Evolutionary conservation across 2,113 vertebrate species (phyloP), one percentile per base, ranked within the genome.

Genomic region (Eptesicus fuscus): DNA sequence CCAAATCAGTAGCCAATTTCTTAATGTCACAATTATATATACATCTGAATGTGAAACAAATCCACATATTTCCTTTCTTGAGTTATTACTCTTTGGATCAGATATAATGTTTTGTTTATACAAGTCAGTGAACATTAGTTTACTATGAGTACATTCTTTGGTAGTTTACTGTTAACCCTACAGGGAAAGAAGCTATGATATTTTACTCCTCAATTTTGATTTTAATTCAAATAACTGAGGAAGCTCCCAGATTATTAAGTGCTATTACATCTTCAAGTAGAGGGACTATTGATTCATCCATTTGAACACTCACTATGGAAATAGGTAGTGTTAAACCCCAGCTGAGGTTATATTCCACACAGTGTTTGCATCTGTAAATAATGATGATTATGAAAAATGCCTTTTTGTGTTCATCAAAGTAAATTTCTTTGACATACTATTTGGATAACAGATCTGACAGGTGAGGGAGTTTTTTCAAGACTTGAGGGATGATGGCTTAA

Each of bases 51-150:
- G 63, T 18, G 87, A 96, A 97, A 96, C 80, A 96, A 96, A 83
- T 42, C 53, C 53, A 73, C 91, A 67, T 90, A 92, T 96, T 97
- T 96, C 76, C 79, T 95, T 96, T 91, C 67, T 85, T 93, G 74
- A 80, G 83, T 91, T 83, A 92, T 82, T 91, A 42, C 47, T 91
- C 78, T 97, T 74, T 56, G 84, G 0, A 0, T 69, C 0, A 83
- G 70, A 93, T 94, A 89, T 73, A 93, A 91, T 79, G n/a, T 70
- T 67, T 79, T 97, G 67, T 96, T 98, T 95, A 97, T 85, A 96
- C 85, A 96, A 89, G 96, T 83, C 87, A 97, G 73, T 96, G 44
- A 63, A 96, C 80, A 80, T 73, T 22, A 90, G 91, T 96, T 96
- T 95, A 74, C 74, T 97, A 28, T 87, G 23, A 95, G 4, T 70